Base-by-base conservation (phyloP, 2,888 invertebrate species). In the Mystacides longicornis region DNA sequence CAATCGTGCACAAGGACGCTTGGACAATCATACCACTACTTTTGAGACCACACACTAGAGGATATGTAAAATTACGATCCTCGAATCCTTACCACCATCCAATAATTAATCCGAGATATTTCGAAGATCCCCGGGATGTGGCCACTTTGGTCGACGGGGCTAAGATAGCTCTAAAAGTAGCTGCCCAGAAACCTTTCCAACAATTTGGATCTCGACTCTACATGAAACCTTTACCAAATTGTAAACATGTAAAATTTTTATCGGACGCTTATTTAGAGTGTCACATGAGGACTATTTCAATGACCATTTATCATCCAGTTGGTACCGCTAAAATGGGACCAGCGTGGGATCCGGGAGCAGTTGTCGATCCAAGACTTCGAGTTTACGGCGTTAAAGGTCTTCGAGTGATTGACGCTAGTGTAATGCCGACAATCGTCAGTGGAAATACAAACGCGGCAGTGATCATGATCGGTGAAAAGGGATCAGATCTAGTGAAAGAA, bases 391-490 rank as follows among this genome's bases (percentile, higher is more conserved):
- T 93, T 0, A 73, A 82, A 52, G 87, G 89, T 11, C 74, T 93
- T 22, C 77, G 93, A 60, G 89, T 93, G 18, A 85, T 92, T 63
- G 93, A 93, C 67, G 91, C 90, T 23, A 89, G 89, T 64, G 84
- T 93, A 63, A 93, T 93, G 90, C 93, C 93, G 0, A 87, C 87
- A 1, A 89, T 93, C 63, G 86, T 85, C 23, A 90, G 91, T 65
- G 93, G 93, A 5, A 93, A 93, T 66, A 93, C 93, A 1, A 92
- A 93, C 69, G 93, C 93, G 0, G 91, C 93, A 0, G 85, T 86
- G n/a, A 89, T 93, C 50, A 93, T 93, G 93, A 89, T 93, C 23
- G 93, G 84, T 1, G 93, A 93, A 67, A 93, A 92, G 68, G 92
- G 90, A 3, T 81, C 92, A 0, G 93, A 92, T 73, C 74, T 92